Conservation (phyloP, 2,888 invertebrate genomes). For the Elmis aenea region DNA sequence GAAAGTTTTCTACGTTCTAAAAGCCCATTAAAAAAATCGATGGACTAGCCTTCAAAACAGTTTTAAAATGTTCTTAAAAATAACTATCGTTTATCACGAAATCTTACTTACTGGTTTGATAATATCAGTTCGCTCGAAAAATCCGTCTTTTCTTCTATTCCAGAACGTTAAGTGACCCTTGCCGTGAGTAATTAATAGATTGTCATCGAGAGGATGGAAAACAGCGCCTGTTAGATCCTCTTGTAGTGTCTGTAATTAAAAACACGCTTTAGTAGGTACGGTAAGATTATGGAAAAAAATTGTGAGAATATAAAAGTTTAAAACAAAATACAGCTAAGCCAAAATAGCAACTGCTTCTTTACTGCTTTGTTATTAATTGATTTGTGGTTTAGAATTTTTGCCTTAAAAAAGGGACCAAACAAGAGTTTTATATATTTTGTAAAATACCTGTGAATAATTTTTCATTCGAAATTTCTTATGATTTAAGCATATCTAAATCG, state of each 20-base stretch:
- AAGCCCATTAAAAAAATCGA: not conserved
- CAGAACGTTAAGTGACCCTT: slow-evolving; percentile 89
- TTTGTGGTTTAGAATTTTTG: too few relatives aligned
- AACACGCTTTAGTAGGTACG: not conserved
- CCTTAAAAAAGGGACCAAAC: too few relatives aligned
- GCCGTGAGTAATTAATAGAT: slow-evolving; percentile 85
- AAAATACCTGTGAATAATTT: too few relatives aligned
- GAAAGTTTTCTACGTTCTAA: not conserved
- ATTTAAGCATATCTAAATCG: too few relatives aligned
- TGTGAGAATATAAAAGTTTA: not conserved
- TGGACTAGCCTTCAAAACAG: too few relatives aligned
- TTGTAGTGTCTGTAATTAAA: slow-evolving; percentile 73
- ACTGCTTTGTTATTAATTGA: too few relatives aligned
- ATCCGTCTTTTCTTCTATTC: slow-evolving; percentile 87
- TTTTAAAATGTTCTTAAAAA: too few relatives aligned
- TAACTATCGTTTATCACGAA: too few relatives aligned
- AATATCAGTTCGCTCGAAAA: slow-evolving; percentile 84
- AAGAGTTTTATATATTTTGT: too few relatives aligned
- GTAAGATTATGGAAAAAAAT: not conserved
- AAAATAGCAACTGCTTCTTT: too few relatives aligned
- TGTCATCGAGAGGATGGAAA: slow-evolving; percentile 89
- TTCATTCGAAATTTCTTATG: too few relatives aligned
- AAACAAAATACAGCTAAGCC: too few relatives aligned
- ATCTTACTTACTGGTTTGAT: slow-evolving; percentile 65
- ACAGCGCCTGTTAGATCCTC: slow-evolving; percentile 84